Evolutionary conservation across 2,797 vertebrate species (phyloP).

Genomic region (Sciaenops ocellatus): DNA sequence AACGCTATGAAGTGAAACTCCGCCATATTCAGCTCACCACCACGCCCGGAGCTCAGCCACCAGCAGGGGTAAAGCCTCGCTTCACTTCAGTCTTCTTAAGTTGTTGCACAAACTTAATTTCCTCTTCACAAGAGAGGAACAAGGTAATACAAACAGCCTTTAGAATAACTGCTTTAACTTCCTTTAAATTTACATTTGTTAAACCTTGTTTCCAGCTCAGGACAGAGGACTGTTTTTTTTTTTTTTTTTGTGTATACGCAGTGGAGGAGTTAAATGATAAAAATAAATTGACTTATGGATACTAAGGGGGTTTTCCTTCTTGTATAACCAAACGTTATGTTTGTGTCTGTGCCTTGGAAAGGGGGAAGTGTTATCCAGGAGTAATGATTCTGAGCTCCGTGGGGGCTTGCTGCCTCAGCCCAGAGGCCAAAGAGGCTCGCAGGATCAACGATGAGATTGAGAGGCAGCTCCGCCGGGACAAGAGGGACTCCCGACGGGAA

Average conservation of each 20-base stretch:
- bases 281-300: not conserved
- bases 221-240: not conserved
- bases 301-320: not conserved
- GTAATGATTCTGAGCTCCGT: conserved; percentile 90
- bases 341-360: conserved; percentile 41
- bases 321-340: conserved; percentile 13
- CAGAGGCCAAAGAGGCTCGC: conserved; percentile 95
- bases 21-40: conserved; percentile 88
- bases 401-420: conserved; percentile 96
- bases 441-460: conserved; percentile 98
- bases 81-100: conserved; percentile 27
- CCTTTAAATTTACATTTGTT: conserved; percentile 15
- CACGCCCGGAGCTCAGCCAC: conserved; percentile 85
- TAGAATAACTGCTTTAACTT: conserved; percentile 11
- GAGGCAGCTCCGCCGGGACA: conserved; percentile 93
- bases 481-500: conserved; percentile 90
- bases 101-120: conserved; percentile 65
- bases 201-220: conserved; percentile 16
- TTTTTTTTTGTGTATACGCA: not conserved
- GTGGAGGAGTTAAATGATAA: not conserved
- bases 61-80: conserved; percentile 62
- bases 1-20: conserved; percentile 72
- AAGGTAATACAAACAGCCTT: conserved; percentile 27
- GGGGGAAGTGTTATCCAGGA: conserved; percentile 50
- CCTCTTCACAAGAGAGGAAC: conserved; percentile 38